Base-by-base conservation (phyloP, 1,140 invertebrate genomes). In the Manduca sexta region DNA sequence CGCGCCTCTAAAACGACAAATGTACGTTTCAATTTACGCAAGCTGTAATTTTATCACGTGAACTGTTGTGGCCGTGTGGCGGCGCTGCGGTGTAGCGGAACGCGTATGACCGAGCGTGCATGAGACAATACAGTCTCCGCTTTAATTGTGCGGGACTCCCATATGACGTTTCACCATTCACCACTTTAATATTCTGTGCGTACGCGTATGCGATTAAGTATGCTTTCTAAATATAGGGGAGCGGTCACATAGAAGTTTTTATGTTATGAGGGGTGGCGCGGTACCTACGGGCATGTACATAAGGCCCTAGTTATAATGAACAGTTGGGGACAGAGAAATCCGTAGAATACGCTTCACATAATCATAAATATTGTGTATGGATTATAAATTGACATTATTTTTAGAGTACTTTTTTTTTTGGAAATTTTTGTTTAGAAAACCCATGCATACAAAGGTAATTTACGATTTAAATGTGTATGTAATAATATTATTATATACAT, bases 91-190 rank as follows among this genome's bases (percentile, higher is more conserved):
- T 26, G 21, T 76, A 76, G 72, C 69, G 78, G 75, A 78, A 76
- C 64, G 64, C 54, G 49, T 16, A 34, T 30, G 56, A 56, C 54
- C 52, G 54, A 52, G 64, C 58, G 56, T 69, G 59, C 54, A 59
- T 55, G 56, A 68, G 62, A 76, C 72, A 81, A 74, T 77, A 61
- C 64, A 61, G 65, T 57, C 64, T 52, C 59, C 44, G 45, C 46
- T 64, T 65, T 74, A 70, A 75, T 78, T 76, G 71, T 64, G 68
- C 66, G 64, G 65, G 65, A 64, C 50, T 72, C 75, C 67, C 72
- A 74, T 74, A 72, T 79, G 79, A 84, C 73, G 74, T 67, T 64
- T 67, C 69, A 69, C 80, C 74, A 76, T 77, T 74, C 76, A 78
- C 61, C 50, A 66, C 50, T 74, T 80, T 75, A 81, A 81, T 80